A percentile compares a stretch with the other conserved stretches of the same genome.
These are phyloP conservation scores for Spialia ferax DNA, from an alignment of 2,888 invertebrate species.

Conservation along the genomic window DNA sequence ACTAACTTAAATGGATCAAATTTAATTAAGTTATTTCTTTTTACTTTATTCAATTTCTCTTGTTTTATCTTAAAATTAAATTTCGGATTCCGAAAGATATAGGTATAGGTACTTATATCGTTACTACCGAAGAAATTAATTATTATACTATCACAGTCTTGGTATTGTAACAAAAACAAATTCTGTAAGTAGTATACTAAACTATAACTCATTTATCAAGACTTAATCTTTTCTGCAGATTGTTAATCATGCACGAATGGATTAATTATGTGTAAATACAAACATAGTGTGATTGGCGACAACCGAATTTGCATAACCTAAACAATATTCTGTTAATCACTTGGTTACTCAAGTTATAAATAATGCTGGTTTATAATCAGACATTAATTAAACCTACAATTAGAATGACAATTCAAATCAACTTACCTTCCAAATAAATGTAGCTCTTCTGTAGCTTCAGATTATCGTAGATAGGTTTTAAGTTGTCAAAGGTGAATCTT, in stretches of 20 bases:
- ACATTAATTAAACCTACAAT: not conserved
- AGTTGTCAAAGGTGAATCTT: conserved; percentile 91
- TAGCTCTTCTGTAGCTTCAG: conserved; percentile 91
- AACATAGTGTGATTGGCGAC: conserved; percentile 25
- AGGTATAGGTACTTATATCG: no score
- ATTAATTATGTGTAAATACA: conserved; percentile 32
- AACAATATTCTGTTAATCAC: conserved; percentile 24
- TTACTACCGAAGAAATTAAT: no score
- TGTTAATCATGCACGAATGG: conserved; percentile 33
- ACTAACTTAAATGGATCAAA: no score
- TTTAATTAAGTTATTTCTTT: no score
- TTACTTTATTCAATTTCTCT: no score
- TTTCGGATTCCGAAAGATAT: no score
- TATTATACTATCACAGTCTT: no score
- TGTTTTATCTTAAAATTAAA: no score
- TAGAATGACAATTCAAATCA: not conserved
- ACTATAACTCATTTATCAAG: conserved; percentile 15
- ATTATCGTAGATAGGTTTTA: conserved; percentile 91
- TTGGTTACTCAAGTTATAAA: not conserved
- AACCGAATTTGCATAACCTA: conserved; percentile 28
- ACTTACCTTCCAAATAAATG: conserved; percentile 92
- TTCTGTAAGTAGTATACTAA: not conserved
- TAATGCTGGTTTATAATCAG: not conserved
- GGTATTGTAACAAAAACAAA: not conserved
- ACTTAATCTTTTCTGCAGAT: conserved; percentile 32